Percentiles rank a stretch among this genome's conserved stretches.
Conservation (phyloP, 92 coral and sea anemone species). For the Ricordea florida region DNA sequence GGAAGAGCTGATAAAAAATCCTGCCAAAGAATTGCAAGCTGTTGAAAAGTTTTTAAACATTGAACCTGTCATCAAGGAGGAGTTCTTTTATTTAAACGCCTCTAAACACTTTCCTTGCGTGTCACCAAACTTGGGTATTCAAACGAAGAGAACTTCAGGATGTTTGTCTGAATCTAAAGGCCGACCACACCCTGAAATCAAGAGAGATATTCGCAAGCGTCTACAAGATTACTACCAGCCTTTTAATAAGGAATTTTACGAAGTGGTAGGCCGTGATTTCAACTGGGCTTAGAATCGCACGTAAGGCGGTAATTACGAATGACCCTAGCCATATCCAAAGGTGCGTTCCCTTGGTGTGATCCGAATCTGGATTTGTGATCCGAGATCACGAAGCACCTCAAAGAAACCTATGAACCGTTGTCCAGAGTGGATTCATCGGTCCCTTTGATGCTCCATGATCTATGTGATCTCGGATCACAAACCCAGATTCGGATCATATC, state of each 20-base stretch:
- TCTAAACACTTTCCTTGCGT: slow-evolving; percentile 67
- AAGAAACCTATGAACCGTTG: no score
- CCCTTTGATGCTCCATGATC: no score
- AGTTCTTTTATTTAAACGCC: slow-evolving; percentile 46
- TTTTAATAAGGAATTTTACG: slow-evolving; percentile 41
- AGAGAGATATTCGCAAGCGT: slow-evolving; percentile 23
- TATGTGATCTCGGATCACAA: no score
- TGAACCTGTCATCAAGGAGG: slow-evolving; percentile 31
- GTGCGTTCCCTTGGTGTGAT: no score
- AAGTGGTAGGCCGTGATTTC: slow-evolving; percentile 36
- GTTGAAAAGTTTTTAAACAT: slow-evolving; percentile 50
- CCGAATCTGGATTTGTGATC: no score
- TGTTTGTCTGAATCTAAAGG: slow-evolving; percentile 58
- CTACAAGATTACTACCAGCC: slow-evolving; percentile 55
- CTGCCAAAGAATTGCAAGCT: slow-evolving; percentile 33
- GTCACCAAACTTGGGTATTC: neutral
- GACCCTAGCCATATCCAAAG: no score
- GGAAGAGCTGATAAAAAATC: slow-evolving; percentile 48
- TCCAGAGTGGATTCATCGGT: no score
- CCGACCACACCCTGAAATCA: slow-evolving; percentile 47
- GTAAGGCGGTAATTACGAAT: no score
- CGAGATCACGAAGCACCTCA: no score
- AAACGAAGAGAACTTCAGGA: neutral
- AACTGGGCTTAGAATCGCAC: slow-evolving; percentile 66
- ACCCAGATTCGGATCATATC: no score